These are phyloP conservation scores for Poecilia latipinna DNA, from an alignment of 2,113 vertebrate genomes.

Conservation along the genomic window DNA sequence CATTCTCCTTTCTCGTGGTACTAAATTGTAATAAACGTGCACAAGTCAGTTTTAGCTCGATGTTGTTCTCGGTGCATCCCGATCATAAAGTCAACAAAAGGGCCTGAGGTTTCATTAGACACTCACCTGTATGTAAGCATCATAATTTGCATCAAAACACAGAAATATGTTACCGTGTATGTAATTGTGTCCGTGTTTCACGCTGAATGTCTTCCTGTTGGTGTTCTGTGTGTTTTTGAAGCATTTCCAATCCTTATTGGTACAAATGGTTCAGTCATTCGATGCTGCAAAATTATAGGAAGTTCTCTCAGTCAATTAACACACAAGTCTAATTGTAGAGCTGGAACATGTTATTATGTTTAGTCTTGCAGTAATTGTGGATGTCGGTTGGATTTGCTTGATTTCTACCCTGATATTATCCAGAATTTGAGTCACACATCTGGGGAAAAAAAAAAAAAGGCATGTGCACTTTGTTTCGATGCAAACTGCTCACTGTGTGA, in stretches of 20 bases:
- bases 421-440: constrained; percentile 11
- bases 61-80: constrained; percentile 42
- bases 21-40: background rate
- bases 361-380: constrained; percentile 10
- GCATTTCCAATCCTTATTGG: constrained; percentile 21
- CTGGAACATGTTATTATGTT: constrained; percentile 1
- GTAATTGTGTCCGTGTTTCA: constrained; percentile 65
- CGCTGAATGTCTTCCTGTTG: constrained; percentile 68
- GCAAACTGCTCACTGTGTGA: constrained; percentile 10
- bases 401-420: constrained; percentile 6
- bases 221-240: constrained; percentile 46
- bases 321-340: constrained; percentile 2
- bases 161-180: constrained; percentile 57
- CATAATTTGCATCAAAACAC: constrained; percentile 42
- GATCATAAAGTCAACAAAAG: constrained; percentile 19
- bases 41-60: background rate
- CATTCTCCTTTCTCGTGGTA: background rate
- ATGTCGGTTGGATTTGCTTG: background rate
- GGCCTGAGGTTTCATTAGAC: constrained; percentile 44
- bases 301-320: constrained; percentile 4
- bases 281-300: constrained; percentile 14
- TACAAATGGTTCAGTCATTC: constrained; percentile 10
- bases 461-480: constrained; percentile 1
- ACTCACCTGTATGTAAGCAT: constrained; percentile 37
- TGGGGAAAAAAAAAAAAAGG: background rate